Evolutionary conservation across 2,797 vertebrate genomes (phyloP), one percentile per base, ranked within the genome.

Genomic region (Discoglossus pictus): DNA sequence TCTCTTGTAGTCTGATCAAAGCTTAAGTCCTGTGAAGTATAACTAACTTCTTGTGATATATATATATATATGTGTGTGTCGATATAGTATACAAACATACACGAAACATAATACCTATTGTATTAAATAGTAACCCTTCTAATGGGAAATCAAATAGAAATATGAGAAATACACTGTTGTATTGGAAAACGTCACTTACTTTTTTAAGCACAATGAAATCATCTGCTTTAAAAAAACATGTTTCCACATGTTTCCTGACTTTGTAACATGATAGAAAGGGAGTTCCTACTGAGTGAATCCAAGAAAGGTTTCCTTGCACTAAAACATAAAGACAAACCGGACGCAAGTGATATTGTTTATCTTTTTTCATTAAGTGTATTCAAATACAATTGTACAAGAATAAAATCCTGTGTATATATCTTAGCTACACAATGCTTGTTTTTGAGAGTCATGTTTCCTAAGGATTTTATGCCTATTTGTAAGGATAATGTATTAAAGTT

Each of bases 101-200:
- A 3, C 52, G 51, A 61, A 34, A 63, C 58, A 21, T 20, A 35
- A 71, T 58, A 62, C 25, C 43, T 58, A 48, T 21, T 70, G n/a
- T 48, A 20, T 18, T 60, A 4, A 36, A 15, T 20, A 17, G 17
- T 23, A 31, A 12, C 31, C 27, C 42, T 61, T 52, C 36, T 55
- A 5, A 13, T 46, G 18, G 10, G 34, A 21, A 39, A 51, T 34
- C 4, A 50, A 46, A 43, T 40, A 58, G 55, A 24, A 43, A 31
- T 27, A 17, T 46, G 34, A 58, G 53, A 70, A 59, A 34, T 11
- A 21, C 38, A 15, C 16, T 20, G 16, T 56, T 34, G 51, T 58
- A 34, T 47, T 64, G 17, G 35, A 59, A 63, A 62, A 55, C n/a
- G n/a, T n/a, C n/a, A n/a, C n/a, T n/a, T n/a, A n/a, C n/a, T n/a